Evolutionary conservation across 2,113 vertebrate genomes (phyloP).

Genomic region (Naja naja): DNA sequence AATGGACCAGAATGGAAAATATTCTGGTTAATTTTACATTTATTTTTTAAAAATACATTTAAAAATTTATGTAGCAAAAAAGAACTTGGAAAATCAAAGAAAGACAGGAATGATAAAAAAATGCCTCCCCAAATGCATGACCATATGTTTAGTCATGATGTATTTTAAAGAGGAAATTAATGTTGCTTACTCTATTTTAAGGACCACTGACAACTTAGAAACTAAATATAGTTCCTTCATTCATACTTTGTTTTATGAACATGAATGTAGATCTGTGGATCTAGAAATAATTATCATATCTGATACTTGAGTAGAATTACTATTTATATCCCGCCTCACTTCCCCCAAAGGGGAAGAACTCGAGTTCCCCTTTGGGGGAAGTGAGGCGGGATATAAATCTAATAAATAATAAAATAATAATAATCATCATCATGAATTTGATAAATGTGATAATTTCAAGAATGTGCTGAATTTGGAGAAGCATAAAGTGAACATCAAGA

Average conservation of each 20-base stretch:
- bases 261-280: neutral
- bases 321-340: no score
- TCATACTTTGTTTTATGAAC: neutral
- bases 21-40: slow-evolving; percentile 26
- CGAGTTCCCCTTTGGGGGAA: no score
- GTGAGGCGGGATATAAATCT: no score
- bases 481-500: neutral
- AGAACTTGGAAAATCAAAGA: slow-evolving; percentile 1
- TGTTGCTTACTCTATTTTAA: neutral
- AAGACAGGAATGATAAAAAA: neutral
- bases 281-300: neutral
- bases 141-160: neutral
- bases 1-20: slow-evolving; percentile 1
- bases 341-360: no score
- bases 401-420: no score
- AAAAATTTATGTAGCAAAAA: neutral
- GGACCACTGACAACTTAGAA: neutral
- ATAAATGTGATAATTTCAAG: neutral
- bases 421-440: neutral
- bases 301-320: neutral
- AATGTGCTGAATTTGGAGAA: neutral
- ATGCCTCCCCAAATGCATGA: neutral
- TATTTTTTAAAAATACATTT: neutral
- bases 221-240: neutral
- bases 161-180: neutral